Conservation (phyloP, 2,888 invertebrate genomes). For the Cacoxenus indagator region DNA sequence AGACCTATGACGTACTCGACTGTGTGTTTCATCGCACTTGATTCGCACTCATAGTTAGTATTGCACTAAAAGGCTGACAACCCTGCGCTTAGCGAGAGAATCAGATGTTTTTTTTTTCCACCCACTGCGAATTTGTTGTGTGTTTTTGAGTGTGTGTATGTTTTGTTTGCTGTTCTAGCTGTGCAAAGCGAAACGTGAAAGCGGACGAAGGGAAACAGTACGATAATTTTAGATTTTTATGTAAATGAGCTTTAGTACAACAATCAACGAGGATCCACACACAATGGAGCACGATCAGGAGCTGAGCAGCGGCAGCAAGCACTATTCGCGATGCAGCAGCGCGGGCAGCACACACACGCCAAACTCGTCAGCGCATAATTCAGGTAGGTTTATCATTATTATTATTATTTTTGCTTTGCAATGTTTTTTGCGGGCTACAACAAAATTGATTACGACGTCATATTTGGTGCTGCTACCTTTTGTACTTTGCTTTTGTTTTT, state of each 20-base stretch:
- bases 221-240: conserved; percentile 1
- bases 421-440: conserved; percentile 5
- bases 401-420: not conserved
- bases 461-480: not conserved
- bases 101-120: conserved; percentile 7
- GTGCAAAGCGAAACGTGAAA: not conserved
- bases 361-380: conserved; percentile 84
- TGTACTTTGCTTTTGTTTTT: not conserved
- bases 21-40: too few species aligned
- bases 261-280: conserved; percentile 46
- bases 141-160: too few species aligned
- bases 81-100: not conserved
- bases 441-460: not conserved
- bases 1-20: too few species aligned
- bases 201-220: not conserved
- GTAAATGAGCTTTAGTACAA: conserved; percentile 45
- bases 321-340: conserved; percentile 82
- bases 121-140: conserved; percentile 5
- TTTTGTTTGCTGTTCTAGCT: conserved; percentile 5
- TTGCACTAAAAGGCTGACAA: not conserved
- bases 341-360: conserved; percentile 84
- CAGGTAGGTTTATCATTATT: conserved; percentile 72
- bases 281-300: conserved; percentile 72
- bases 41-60: too few species aligned
- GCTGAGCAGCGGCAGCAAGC: conserved; percentile 72